Conservation (phyloP, 2,797 vertebrate genomes). For the Echiichthys vipera region DNA sequence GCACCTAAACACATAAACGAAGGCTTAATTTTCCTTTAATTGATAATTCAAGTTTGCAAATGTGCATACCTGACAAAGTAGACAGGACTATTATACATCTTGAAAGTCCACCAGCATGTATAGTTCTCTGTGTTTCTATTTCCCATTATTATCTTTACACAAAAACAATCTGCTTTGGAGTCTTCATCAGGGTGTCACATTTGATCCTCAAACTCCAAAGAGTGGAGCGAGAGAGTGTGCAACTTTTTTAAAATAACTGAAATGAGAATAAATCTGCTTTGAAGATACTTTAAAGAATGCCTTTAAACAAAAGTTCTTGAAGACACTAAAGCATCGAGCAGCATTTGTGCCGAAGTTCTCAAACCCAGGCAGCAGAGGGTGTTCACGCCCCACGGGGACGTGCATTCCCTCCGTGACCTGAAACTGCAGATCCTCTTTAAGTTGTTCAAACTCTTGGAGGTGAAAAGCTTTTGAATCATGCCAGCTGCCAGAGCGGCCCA, state of each 20-base stretch:
- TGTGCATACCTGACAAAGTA: neutral
- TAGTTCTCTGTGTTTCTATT: neutral
- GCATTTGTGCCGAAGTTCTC: neutral
- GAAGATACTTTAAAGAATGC: neutral
- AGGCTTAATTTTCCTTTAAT: too few species aligned
- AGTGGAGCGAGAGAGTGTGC: neutral
- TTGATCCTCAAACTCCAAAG: neutral
- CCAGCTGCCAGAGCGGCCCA: neutral
- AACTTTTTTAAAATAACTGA: neutral
- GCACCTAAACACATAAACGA: too few species aligned
- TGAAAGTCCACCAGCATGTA: neutral
- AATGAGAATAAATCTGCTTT: slow-evolving; percentile 3
- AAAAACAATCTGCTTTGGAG: neutral
- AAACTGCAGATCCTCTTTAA: slow-evolving; percentile 3
- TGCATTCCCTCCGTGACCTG: neutral
- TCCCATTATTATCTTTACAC: neutral
- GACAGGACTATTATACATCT: neutral
- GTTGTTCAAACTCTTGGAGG: neutral
- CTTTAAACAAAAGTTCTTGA: neutral
- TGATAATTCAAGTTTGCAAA: neutral
- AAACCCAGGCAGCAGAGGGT: neutral
- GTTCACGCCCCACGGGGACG: neutral
- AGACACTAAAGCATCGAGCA: neutral
- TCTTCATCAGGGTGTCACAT: neutral
- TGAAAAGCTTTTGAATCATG: slow-evolving; percentile 16